phyloP scores from a whole-genome alignment of 2,113 vertebrate species.

The Mormyrus iriodes region DNA sequence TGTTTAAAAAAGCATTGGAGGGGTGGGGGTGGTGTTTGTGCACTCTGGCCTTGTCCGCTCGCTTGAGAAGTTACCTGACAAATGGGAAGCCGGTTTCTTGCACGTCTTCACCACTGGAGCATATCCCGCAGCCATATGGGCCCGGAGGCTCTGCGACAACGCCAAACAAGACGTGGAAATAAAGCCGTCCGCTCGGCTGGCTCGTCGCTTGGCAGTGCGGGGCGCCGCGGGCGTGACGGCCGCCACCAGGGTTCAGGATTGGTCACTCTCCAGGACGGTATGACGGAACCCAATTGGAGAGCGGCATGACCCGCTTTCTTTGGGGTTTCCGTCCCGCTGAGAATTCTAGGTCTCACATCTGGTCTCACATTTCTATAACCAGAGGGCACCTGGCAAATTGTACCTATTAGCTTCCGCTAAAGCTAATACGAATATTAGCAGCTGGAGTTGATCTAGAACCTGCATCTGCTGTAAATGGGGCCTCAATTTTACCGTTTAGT shows the following conservation, averaged over 20 bases:
- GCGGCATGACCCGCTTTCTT: slow-evolving; percentile 31
- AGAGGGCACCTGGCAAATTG: neutral
- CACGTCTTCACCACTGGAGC: neutral
- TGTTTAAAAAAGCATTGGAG: slow-evolving; percentile 16
- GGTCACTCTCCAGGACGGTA: slow-evolving; percentile 40
- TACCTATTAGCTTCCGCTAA: neutral
- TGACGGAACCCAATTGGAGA: slow-evolving; percentile 41
- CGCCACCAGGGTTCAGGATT: slow-evolving; percentile 35
- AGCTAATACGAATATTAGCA: neutral
- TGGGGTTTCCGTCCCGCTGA: slow-evolving; percentile 25
- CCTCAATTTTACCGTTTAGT: neutral
- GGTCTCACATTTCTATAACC: neutral
- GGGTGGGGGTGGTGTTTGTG: neutral
- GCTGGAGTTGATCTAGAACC: neutral
- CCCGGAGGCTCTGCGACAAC: neutral
- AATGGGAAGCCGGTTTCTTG: slow-evolving; percentile 14
- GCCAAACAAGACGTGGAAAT: neutral
- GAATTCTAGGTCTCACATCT: neutral
- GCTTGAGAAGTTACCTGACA: slow-evolving; percentile 32
- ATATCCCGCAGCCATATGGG: slow-evolving; percentile 28
- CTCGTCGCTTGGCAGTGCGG: slow-evolving; percentile 32
- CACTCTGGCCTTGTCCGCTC: slow-evolving; percentile 9
- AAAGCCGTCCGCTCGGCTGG: neutral
- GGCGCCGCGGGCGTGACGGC: slow-evolving; percentile 42
- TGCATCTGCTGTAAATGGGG: neutral